Conservation (phyloP, 2,797 vertebrate species). For the Gouania willdenowi region DNA sequence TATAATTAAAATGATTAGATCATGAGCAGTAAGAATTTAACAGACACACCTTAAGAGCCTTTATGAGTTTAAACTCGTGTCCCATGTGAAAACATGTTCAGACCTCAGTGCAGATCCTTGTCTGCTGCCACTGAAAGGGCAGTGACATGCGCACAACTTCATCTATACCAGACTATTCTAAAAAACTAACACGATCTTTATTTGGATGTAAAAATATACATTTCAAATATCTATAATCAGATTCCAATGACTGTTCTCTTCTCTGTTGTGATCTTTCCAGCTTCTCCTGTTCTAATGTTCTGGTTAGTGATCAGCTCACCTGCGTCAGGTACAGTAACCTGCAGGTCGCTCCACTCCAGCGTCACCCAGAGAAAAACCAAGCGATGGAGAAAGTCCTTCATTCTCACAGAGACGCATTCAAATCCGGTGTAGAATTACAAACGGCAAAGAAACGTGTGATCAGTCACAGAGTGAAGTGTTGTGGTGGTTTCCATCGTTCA, state of each 20-base stretch:
- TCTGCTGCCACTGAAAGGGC: too few species aligned
- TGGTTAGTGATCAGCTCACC: slow-evolving; percentile 37
- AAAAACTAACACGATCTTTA: too few species aligned
- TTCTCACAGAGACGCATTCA: slow-evolving; percentile 3
- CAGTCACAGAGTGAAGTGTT: not conserved
- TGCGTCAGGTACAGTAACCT: slow-evolving; percentile 34
- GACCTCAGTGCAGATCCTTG: too few species aligned
- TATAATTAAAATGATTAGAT: slow-evolving; percentile 1
- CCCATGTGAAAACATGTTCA: slow-evolving; percentile 15
- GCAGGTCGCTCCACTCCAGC: slow-evolving; percentile 18
- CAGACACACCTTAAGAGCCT: not conserved
- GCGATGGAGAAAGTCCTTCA: slow-evolving; percentile 16
- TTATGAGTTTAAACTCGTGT: not conserved
- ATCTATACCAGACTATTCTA: too few species aligned
- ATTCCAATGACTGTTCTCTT: too few species aligned
- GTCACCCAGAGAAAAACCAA: slow-evolving; percentile 28
- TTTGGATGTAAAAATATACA: too few species aligned
- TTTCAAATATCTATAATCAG: too few species aligned
- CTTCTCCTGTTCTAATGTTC: too few species aligned
- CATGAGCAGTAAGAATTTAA: not conserved
- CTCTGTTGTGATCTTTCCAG: not conserved
- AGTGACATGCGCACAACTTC: too few species aligned
- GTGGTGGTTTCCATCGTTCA: slow-evolving; percentile 3
- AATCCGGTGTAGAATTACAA: not conserved
- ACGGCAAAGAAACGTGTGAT: not conserved